Evolutionary conservation across 2,888 invertebrate genomes (phyloP), one percentile per base, ranked within the genome.

Genomic region (Lasioglossum pauxillum): DNA sequence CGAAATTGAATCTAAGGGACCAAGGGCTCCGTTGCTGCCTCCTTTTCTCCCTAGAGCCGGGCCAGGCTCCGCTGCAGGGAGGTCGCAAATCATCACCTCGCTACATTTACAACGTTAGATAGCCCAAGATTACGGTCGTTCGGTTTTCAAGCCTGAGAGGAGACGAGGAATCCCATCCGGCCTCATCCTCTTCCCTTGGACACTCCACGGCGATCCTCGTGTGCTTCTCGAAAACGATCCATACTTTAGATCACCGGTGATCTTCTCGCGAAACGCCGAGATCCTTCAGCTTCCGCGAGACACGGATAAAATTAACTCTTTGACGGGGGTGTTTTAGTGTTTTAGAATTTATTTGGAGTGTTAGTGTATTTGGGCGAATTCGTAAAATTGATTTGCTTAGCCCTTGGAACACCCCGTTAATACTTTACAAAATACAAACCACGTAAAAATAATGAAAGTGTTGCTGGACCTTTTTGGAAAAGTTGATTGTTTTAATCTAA

Each of bases 1-100:
- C 94, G 93, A 95, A 95, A 95, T 95, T 95, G 95, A 95, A 95
- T 95, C 94, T 93, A 95, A 95, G 94, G 94, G 93, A 93, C 83
- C 87, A 89, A 92, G 60, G 60, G 60, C 60, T 60, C 60, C 27
- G 60, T n/a, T 92, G 64, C 72, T 82, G 86, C 75, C 57, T 84
- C 89, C 64, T 67, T 85, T 85, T 78, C 84, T 53, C 79, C 76
- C 84, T 78, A 82, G 75, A 78, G 80, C 84, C 83, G 84, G 71
- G 78, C 73, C 83, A 84, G 73, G 79, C 74, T 74, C 49, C 49
- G 90, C 93, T 92, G 88, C 93, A 90, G 93, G 93, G 93, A 93
- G 94, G 93, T 94, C 94, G 94, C 95, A 95, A 95, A 95, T 95
- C 95, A 95, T 95, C 94, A 94, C 95, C 94, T 94, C 92, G 90